Evolutionary conservation across 2,888 invertebrate species (phyloP).

Genomic region (Pollenia angustigena): DNA sequence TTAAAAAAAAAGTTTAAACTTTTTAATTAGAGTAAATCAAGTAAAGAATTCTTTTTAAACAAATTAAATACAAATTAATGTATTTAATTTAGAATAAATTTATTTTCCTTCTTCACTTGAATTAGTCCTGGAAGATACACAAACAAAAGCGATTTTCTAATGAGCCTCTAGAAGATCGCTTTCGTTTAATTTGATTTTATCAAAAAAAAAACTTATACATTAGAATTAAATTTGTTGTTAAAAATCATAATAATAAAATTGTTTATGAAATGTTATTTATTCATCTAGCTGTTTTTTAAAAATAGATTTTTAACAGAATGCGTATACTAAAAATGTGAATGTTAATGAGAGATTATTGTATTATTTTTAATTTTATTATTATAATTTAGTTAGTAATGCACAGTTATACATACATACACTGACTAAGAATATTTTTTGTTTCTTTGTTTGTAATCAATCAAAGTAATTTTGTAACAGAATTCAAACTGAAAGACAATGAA

Average conservation of each 20-base stretch:
- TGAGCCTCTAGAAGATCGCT: constrained; percentile 75
- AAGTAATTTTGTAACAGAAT: constrained; percentile 8
- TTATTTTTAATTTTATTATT: constrained; percentile 26
- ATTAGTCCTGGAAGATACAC: constrained; percentile 55
- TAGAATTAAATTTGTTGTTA: no score
- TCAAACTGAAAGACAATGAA: not conserved
- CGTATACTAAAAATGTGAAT: constrained; percentile 27
- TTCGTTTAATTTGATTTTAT: constrained; percentile 49
- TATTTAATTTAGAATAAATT: not conserved
- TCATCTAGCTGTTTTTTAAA: not conserved
- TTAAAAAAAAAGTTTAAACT: not conserved
- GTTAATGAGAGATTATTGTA: constrained; percentile 16
- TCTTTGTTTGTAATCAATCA: constrained; percentile 25
- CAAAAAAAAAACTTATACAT: no score
- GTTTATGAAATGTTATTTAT: no score
- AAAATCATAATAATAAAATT: no score
- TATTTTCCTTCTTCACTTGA: constrained; percentile 54
- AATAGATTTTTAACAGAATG: not conserved
- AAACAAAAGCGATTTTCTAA: constrained; percentile 73
- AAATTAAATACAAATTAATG: not conserved
- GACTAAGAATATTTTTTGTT: constrained; percentile 49
- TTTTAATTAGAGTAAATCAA: constrained; percentile 51
- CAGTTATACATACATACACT: constrained; percentile 74
- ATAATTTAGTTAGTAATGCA: constrained; percentile 64
- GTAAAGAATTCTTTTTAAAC: constrained; percentile 15